These are phyloP conservation scores for Willowsia nigromaculata DNA, from an alignment of 2,888 invertebrate species.

Conservation along the genomic window DNA sequence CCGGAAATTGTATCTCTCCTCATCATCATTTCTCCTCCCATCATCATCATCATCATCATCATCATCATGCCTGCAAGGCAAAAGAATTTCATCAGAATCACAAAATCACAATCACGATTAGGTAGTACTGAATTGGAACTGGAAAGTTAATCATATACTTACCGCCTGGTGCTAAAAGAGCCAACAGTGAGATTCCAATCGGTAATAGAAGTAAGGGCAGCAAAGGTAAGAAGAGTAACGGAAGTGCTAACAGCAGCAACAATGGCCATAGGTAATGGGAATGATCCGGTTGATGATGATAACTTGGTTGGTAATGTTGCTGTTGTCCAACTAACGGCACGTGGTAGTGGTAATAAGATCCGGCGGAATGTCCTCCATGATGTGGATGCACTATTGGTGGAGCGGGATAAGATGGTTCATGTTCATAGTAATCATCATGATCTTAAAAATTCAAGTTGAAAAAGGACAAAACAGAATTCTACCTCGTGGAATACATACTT, in stretches of 20 bases:
- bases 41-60: conserved; percentile 72
- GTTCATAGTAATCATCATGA: conserved; percentile 70
- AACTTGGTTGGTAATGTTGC: conserved; percentile 66
- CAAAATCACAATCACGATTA: neutral
- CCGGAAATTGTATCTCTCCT: conserved; percentile 47
- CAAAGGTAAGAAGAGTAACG: conserved; percentile 75
- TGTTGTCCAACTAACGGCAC: conserved; percentile 77
- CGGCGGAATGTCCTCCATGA: conserved; percentile 71
- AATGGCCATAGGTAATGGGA: conserved; percentile 71
- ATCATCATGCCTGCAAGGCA: conserved; percentile 59
- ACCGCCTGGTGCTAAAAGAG: conserved; percentile 75
- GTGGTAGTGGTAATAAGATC: conserved; percentile 78
- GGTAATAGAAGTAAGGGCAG: conserved; percentile 75
- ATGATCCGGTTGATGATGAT: conserved; percentile 62
- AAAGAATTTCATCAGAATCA: neutral
- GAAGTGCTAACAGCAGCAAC: conserved; percentile 73
- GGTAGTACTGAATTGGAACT: too few species aligned
- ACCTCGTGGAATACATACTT: neutral
- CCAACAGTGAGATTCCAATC: conserved; percentile 75
- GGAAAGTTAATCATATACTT: too few species aligned
- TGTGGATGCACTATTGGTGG: conserved; percentile 72
- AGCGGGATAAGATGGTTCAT: conserved; percentile 71
- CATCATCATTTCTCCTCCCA: conserved; percentile 64
- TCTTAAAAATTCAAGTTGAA: conserved; percentile 62
- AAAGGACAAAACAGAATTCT: conserved; percentile 13